Evolutionary conservation across 2,113 vertebrate genomes (phyloP).

Genomic region (Apodemus sylvaticus): DNA sequence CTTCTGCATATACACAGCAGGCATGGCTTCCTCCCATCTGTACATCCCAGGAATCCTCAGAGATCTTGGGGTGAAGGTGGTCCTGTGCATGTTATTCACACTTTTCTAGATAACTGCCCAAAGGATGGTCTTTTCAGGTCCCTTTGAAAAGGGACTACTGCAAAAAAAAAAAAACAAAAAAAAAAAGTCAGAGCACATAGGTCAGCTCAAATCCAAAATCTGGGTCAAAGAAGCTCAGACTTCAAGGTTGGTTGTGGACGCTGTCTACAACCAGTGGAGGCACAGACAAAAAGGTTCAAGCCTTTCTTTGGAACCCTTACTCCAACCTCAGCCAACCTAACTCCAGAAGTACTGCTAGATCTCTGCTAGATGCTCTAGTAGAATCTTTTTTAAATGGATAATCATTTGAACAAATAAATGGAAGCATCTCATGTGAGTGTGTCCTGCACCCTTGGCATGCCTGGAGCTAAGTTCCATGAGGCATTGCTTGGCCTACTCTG

Average conservation of each 20-base stretch:
- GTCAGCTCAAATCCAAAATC: background rate
- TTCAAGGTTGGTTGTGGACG: background rate
- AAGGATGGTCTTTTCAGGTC: background rate
- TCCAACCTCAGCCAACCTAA: background rate
- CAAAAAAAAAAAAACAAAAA: background rate
- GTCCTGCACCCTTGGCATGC: background rate
- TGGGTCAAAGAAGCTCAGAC: background rate
- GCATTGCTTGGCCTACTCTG: background rate
- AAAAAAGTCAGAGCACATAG: background rate
- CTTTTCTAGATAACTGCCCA: background rate
- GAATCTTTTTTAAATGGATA: background rate
- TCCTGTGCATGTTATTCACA: background rate
- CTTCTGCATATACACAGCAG: background rate
- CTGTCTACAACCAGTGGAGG: background rate
- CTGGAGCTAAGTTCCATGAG: background rate
- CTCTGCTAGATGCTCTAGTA: background rate
- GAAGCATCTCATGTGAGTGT: rapidly evolving
- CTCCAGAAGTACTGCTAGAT: background rate
- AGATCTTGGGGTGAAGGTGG: background rate
- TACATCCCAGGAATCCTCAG: background rate
- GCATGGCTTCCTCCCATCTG: background rate
- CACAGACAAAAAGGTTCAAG: background rate
- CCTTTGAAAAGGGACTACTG: background rate
- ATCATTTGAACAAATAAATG: background rate
- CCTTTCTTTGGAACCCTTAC: background rate